These are phyloP conservation scores for Pelecanoides urinatrix DNA, from an alignment of 2,113 vertebrate genomes.

Conservation along the genomic window DNA sequence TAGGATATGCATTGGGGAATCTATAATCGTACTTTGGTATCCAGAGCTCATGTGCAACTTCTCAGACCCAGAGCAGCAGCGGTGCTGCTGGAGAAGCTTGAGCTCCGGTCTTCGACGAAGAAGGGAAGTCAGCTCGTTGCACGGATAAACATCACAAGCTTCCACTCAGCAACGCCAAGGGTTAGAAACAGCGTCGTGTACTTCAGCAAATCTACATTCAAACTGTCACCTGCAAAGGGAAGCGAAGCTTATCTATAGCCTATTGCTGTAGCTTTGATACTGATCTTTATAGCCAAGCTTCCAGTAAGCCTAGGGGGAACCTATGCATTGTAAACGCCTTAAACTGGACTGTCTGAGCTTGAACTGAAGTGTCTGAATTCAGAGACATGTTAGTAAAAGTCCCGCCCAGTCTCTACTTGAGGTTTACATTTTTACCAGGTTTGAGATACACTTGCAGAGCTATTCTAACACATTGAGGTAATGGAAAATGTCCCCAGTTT, in stretches of 20 bases:
- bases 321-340: neutral
- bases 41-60: neutral
- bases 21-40: neutral
- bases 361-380: neutral
- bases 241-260: neutral
- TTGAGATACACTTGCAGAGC: neutral
- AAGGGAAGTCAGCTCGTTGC: neutral
- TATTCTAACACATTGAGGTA: neutral
- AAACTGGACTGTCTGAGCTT: neutral
- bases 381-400: neutral
- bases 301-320: neutral
- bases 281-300: neutral
- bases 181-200: neutral
- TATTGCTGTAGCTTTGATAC: neutral
- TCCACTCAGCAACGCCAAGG: neutral
- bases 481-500: constrained; percentile 8
- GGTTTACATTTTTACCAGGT: neutral
- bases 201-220: neutral
- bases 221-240: neutral
- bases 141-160: neutral
- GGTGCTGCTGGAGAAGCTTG: neutral
- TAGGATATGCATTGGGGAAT: neutral
- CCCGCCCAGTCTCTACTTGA: neutral
- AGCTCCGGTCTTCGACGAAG: neutral
- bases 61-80: neutral